These are phyloP conservation scores for Chionoecetes opilio DNA, from an alignment of 1,140 invertebrate genomes.

Conservation along the genomic window DNA sequence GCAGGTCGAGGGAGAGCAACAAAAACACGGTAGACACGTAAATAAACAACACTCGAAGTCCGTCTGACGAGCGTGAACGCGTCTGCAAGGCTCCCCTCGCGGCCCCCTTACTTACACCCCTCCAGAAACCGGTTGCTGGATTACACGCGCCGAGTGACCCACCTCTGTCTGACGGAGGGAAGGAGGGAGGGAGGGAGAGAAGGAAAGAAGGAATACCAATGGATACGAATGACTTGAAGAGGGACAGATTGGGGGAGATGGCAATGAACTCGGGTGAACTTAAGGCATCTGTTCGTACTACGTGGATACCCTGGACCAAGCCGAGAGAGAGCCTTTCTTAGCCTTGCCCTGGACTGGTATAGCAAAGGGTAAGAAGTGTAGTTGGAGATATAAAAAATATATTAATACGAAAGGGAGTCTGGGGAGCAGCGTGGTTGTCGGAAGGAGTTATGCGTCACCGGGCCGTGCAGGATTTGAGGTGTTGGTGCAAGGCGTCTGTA, in stretches of 20 bases:
- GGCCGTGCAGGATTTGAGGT: neutral
- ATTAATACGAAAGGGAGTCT: neutral
- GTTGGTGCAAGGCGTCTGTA: neutral
- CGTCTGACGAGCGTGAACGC: constrained; percentile 50
- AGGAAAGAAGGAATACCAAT: neutral
- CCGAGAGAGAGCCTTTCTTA: neutral
- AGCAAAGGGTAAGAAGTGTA: neutral
- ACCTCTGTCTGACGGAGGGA: neutral
- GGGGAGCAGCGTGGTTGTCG: neutral
- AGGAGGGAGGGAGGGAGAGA: neutral
- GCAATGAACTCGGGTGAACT: neutral
- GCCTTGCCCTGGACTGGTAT: too few relatives aligned
- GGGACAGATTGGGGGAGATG: neutral
- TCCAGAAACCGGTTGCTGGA: constrained; percentile 63
- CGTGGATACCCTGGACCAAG: neutral
- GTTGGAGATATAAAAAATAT: neutral
- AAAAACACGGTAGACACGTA: constrained; percentile 67
- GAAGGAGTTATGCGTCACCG: neutral
- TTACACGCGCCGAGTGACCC: constrained; percentile 49
- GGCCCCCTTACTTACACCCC: constrained; percentile 33
- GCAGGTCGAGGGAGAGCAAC: neutral
- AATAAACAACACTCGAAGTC: constrained; percentile 68
- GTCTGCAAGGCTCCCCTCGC: neutral
- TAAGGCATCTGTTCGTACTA: neutral
- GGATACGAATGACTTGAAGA: neutral